Percentiles rank a stretch among this genome's conserved stretches.
phyloP scores from a whole-genome alignment of 2,888 invertebrate species.

The Drosophila pullipes region DNA sequence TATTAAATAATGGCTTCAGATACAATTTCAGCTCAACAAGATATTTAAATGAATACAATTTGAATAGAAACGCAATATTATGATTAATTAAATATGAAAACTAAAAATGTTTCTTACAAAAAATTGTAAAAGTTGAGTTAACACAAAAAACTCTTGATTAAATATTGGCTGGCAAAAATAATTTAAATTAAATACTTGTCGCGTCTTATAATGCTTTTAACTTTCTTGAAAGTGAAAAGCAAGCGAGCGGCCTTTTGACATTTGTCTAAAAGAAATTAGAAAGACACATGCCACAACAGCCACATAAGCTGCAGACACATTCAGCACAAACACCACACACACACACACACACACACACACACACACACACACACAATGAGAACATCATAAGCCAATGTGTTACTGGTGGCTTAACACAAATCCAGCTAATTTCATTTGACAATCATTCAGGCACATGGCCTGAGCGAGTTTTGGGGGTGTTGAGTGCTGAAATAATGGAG shows the following conservation, averaged over 20 bases:
- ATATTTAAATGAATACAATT: neutral
- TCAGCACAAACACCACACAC: constrained; percentile 8
- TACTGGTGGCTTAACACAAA: constrained; percentile 50
- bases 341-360: neutral
- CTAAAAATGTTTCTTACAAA: neutral
- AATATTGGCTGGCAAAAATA: neutral
- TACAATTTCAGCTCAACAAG: neutral
- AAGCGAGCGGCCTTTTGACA: constrained; percentile 44
- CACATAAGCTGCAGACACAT: constrained; percentile 58
- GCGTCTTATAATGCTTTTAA: neutral
- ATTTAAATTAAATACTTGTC: neutral
- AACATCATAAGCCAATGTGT: constrained; percentile 54
- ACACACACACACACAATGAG: constrained; percentile 22
- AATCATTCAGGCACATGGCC: constrained; percentile 57
- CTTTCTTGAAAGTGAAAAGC: constrained; percentile 25
- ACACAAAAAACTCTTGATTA: neutral
- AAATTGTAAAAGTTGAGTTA: neutral
- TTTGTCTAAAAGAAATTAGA: constrained; percentile 45
- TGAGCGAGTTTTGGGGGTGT: neutral
- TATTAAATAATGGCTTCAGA: neutral
- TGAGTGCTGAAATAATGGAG: constrained; percentile 7
- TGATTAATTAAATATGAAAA: neutral
- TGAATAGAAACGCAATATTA: neutral
- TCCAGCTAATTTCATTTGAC: constrained; percentile 77
- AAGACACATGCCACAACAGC: constrained; percentile 24